Base-by-base conservation (phyloP, 1,140 invertebrate genomes). In the Catajapyx aquilonaris region DNA sequence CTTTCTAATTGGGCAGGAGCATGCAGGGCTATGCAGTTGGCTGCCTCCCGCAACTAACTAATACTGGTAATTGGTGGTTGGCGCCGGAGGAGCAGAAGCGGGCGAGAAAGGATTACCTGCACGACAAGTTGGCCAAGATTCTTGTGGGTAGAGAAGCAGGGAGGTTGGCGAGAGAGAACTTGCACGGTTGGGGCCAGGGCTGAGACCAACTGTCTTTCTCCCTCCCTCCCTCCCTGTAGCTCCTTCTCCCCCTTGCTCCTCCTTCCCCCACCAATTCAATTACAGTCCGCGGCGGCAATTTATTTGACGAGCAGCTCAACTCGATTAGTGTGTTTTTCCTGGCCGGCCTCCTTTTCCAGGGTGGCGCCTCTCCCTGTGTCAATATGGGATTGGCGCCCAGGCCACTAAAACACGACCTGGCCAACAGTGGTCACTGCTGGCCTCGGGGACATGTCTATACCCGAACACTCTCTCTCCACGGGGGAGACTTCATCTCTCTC, bases 381-480 rank as follows among this genome's bases (percentile, higher is more conserved):
- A n/a, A n/a, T n/a, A n/a, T n/a, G n/a, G n/a, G n/a, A n/a, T n/a
- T n/a, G n/a, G n/a, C n/a, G n/a, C n/a, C n/a, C n/a, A n/a, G n/a
- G n/a, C n/a, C n/a, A n/a, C n/a, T n/a, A n/a, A n/a, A n/a, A n/a
- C n/a, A n/a, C n/a, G n/a, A n/a, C 52, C 52, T 54, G 52, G 52
- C 51, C 53, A 54, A 37, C 47, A 51, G 44, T 47, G 40, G 28
- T 25, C 5, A 20, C 20, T 45, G 35, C 51, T 48, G 50, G 43
- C 46, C 40, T 9, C 46, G 46, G 35, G 46, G 43, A 35, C 37
- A 37, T 43, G 44, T 39, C 44, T 35, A 30, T 47, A 41, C 45
- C 43, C 42, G 40, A 48, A 43, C 43, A 50, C 51, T 48, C 51
- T 48, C 48, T 46, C 54, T 55, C 49, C 49, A 51, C 42, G 43